These are phyloP conservation scores for Thecocarcelia acutangulata DNA, from an alignment of 2,888 invertebrate genomes.

Conservation along the genomic window DNA sequence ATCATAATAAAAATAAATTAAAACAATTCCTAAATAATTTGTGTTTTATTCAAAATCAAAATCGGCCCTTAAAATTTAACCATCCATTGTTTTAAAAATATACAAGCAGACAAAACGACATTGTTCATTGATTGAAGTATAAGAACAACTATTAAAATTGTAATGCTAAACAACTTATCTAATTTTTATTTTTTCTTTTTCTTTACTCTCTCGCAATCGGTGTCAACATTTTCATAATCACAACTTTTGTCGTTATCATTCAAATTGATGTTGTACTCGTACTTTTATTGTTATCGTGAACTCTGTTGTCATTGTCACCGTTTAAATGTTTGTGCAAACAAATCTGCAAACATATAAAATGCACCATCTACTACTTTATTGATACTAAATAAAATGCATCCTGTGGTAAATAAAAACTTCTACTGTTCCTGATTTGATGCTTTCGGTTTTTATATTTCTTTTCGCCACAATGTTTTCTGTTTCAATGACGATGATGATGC, in stretches of 20 bases:
- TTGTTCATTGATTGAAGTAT: too few species aligned
- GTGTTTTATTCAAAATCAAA: too few species aligned
- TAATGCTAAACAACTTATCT: conserved; percentile 45
- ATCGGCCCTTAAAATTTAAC: too few species aligned
- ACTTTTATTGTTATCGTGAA: conserved; percentile 37
- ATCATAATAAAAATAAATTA: too few species aligned
- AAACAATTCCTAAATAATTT: too few species aligned
- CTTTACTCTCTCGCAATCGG: conserved; percentile 47
- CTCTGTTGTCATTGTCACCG: conserved; percentile 48
- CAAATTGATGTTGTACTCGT: conserved; percentile 23
- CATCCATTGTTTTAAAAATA: too few species aligned
- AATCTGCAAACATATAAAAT: conserved; percentile 40
- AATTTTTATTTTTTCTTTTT: conserved; percentile 49
- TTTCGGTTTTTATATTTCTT: conserved; percentile 12
- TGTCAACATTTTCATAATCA: conserved; percentile 57
- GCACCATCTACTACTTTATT: conserved; percentile 41
- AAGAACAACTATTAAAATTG: conserved; percentile 4
- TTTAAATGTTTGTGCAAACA: conserved; percentile 10
- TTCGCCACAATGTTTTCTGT: conserved; percentile 33
- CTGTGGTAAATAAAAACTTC: conserved; percentile 49
- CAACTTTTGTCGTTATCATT: conserved; percentile 37
- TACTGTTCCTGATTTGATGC: conserved; percentile 28
- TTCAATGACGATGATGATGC: conserved; percentile 9
- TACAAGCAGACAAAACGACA: too few species aligned
- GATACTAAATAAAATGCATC: conserved; percentile 62